Percentiles rank a stretch among this genome's conserved stretches.
phyloP scores from a whole-genome alignment of 1,140 invertebrate species.

The Procambarus virginalis region DNA sequence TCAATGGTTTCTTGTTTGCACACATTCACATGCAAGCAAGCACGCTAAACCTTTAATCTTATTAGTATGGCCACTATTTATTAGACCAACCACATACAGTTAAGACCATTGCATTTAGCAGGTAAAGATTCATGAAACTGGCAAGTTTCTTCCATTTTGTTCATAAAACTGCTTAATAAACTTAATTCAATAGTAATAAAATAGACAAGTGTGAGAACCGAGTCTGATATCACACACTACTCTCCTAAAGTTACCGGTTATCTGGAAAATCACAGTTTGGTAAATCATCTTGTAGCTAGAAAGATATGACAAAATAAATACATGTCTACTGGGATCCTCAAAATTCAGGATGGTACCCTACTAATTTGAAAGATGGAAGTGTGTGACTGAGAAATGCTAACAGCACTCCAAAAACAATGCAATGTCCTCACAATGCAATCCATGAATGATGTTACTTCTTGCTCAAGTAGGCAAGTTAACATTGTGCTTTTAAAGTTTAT shows the following conservation, averaged over 20 bases:
- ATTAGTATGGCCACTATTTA: background rate
- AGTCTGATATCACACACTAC: background rate
- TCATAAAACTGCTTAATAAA: conserved; percentile 1
- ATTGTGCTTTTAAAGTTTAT: background rate
- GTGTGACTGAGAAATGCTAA: background rate
- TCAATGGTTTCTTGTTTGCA: too few relatives aligned
- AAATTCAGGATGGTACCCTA: background rate
- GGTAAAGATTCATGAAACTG: background rate
- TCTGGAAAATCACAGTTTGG: conserved; percentile 36
- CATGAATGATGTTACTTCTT: background rate
- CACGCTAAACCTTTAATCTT: background rate
- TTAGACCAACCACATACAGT: background rate
- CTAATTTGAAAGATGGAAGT: background rate
- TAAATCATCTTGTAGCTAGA: conserved; percentile 7
- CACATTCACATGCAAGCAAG: too few relatives aligned
- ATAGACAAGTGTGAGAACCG: conserved; percentile 3
- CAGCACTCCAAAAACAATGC: background rate
- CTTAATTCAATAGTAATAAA: conserved; percentile 27
- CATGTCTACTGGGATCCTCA: background rate
- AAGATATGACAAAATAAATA: background rate
- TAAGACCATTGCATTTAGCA: background rate
- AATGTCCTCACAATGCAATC: background rate
- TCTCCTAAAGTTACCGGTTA: conserved; percentile 20
- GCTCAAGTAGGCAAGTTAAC: background rate
- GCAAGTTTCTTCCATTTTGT: background rate